Conservation (phyloP, 1,140 invertebrate species). For the Camponotus pennsylvanicus region DNA sequence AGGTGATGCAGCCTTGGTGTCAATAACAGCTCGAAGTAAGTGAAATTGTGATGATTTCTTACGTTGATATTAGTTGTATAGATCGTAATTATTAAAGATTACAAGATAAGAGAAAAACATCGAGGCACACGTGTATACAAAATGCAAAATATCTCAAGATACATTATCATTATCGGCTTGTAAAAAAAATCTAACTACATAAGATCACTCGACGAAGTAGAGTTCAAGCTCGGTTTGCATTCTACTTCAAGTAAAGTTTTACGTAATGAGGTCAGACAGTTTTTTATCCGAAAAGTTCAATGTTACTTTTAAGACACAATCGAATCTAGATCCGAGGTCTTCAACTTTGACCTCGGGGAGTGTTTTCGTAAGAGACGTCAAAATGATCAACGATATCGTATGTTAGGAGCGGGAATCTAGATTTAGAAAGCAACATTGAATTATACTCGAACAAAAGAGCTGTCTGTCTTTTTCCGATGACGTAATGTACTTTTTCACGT, state of each 20-base stretch:
- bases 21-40: not conserved
- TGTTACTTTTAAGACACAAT: constrained; percentile 63
- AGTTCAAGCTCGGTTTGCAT: constrained; percentile 25
- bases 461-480: constrained; percentile 1
- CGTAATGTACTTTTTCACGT: constrained; percentile 15
- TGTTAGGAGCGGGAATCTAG: constrained; percentile 11
- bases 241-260: constrained; percentile 20
- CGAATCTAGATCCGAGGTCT: constrained; percentile 23
- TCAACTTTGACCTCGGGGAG: constrained; percentile 39
- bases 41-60: no score
- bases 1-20: not conserved
- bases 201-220: not conserved
- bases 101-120: constrained; percentile 8
- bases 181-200: not conserved
- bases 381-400: constrained; percentile 4
- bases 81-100: constrained; percentile 33
- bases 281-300: constrained; percentile 62
- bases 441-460: constrained; percentile 34
- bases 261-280: constrained; percentile 36
- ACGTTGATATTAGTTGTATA: not conserved
- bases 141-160: not conserved
- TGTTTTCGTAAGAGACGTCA: constrained; percentile 30
- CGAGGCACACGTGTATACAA: not conserved
- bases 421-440: constrained; percentile 51
- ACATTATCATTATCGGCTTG: not conserved